Evolutionary conservation across 1,140 invertebrate genomes (phyloP).

Genomic region (Magallana angulata): DNA sequence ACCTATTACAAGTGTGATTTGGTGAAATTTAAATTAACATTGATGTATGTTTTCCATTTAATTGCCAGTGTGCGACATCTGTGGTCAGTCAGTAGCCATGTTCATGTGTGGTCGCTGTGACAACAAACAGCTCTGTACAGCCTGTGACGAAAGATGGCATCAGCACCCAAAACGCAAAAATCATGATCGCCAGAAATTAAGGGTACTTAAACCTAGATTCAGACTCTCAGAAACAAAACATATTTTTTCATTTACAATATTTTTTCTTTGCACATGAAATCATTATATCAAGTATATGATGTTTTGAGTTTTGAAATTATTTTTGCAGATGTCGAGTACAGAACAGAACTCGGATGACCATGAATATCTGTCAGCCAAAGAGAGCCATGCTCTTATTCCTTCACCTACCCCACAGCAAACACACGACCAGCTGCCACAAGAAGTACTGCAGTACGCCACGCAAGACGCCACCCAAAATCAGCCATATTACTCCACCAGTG

Average conservation of each 20-base stretch:
- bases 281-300: neutral
- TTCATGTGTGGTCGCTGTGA: constrained; percentile 52
- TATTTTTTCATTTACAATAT: too few relatives aligned
- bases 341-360: constrained; percentile 6
- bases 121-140: constrained; percentile 54
- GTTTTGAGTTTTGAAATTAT: neutral
- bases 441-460: neutral
- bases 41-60: neutral
- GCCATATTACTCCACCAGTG: neutral
- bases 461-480: neutral
- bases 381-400: neutral
- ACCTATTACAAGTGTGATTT: too few relatives aligned
- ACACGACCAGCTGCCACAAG: neutral
- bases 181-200: constrained; percentile 46
- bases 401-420: neutral
- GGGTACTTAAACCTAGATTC: neutral
- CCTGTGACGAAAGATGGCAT: constrained; percentile 56
- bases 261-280: neutral
- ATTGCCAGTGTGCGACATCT: constrained; percentile 49
- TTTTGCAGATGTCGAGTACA: constrained; percentile 6
- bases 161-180: constrained; percentile 57
- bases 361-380: neutral
- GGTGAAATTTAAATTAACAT: too few relatives aligned
- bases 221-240: too few relatives aligned
- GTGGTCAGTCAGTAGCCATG: constrained; percentile 41